Base-by-base conservation (phyloP, 2,888 invertebrate species). In the Cephus runcator region DNA sequence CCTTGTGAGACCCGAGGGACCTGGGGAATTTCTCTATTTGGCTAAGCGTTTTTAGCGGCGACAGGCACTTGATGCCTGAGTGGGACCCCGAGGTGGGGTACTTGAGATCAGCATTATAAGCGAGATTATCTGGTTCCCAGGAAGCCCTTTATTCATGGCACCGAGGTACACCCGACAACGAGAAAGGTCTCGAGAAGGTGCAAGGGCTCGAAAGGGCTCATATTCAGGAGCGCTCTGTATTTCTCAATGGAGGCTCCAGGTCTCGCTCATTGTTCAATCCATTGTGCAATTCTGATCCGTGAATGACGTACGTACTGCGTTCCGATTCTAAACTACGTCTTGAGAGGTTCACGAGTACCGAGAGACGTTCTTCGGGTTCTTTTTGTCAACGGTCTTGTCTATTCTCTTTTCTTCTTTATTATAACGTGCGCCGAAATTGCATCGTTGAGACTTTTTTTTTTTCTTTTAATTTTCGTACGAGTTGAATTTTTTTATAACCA, bases 51-150 rank as follows among this genome's bases (percentile, higher is more conserved):
- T 33, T 15, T 12, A 69, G 69, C 33, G 15, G 30, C 69, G 69
- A 69, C 30, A 69, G 69, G 31, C 30, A 69, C 69, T 69, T 30
- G 69, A 69, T 69, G 69, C 69, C 15, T 6, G 69, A 23, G 76
- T 30, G 69, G 15, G 23, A 34, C 34, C 69, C 34, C 6, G 68
- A 30, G 68, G 69, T 34, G 77, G 33, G 40, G 71, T 36, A 34
- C 84, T 88, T 78, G 81, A 86, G 82, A 85, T 84, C 83, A 81
- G 77, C 79, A 84, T 84, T 86, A 86, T 82, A 85, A 86, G 82
- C 81, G 85, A 87, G 87, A 88, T 89, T 84, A 89, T 87, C 85
- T 85, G 83, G 85, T 86, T 87, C 86, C 86, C 86, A 88, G 84
- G 84, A 83, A 84, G 83, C 82, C 78, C 79, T 76, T 81, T 81